phyloP scores from a whole-genome alignment of 2,113 vertebrate genomes.

The Anthoscopus minutus region DNA sequence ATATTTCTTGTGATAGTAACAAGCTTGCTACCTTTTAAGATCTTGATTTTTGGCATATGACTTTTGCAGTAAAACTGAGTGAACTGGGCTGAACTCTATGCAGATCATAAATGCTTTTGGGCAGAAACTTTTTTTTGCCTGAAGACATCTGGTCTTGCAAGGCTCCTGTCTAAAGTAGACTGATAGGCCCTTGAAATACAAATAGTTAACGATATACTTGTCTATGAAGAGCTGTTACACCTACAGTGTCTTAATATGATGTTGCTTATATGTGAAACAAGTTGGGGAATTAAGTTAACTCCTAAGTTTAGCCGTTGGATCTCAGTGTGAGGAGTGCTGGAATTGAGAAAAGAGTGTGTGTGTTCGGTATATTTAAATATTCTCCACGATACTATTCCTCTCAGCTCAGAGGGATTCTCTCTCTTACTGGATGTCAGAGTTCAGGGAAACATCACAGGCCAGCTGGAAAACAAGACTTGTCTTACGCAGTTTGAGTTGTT shows the following conservation, averaged over 20 bases:
- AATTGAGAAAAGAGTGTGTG: not conserved
- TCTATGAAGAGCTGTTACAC: not conserved
- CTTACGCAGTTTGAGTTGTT: not conserved
- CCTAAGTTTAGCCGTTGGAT: not conserved
- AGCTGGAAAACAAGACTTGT: constrained; percentile 58
- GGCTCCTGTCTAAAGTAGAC: not conserved
- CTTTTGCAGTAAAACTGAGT: not conserved
- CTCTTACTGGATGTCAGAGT: not conserved
- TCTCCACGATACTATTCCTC: not conserved
- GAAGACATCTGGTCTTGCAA: not conserved
- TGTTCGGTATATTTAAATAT: not conserved
- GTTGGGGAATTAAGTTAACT: not conserved
- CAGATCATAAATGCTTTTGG: not conserved
- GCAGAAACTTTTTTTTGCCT: not conserved
- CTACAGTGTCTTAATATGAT: not conserved
- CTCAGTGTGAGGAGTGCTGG: not conserved
- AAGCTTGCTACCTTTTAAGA: not conserved
- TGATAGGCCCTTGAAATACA: not conserved
- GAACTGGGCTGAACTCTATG: not conserved
- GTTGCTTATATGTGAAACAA: not conserved
- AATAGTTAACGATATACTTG: not conserved
- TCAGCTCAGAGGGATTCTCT: not conserved
- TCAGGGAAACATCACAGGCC: constrained; percentile 28
- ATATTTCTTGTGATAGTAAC: not conserved
- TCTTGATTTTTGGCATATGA: not conserved